Evolutionary conservation across 1,140 invertebrate genomes (phyloP), one percentile per base, ranked within the genome.

Genomic region (Aphelenchoides besseyi): DNA sequence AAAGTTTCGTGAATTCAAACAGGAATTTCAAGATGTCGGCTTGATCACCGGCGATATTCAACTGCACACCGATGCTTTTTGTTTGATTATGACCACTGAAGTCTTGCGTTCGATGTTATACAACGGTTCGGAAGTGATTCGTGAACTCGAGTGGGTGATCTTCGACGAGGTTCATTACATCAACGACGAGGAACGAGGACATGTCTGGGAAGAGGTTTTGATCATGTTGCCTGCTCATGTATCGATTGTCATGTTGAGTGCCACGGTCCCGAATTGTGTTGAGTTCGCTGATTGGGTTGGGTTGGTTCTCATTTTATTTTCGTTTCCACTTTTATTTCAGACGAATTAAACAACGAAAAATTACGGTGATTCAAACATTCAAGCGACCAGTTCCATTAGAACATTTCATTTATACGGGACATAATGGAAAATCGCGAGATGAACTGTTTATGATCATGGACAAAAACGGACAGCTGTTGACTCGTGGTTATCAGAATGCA

Each of bases 151-250:
- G 85, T 98, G 94, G 89, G 96, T 98, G 1, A 95, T 99, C 79
- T 98, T 99, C 85, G 97, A 99, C 86, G 97, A 99, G 88, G 95
- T 98, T 29, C 96, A 99, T 86, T 99, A 98, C 82, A 94, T 99
- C 57, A 99, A 98, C 85, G 93, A 99, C 87, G 89, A 91, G 62
- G 94, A 98, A 89, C 88, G 97, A 77, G 97, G 97, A 18, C 94
- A 98, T 80, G 96, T 99, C 0, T 99, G 97, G 96, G 97, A 99
- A 87, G 95, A 98, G 87, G 94, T 95, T 0, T 87, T 99, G 0
- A 99, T 99, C 78, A 89, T 99, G 83, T 85, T 99, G 41, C 95
- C 95, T 0, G 88, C 90, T 16, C 92, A 95, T 84, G 93, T 98
- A 1, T 93, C 90, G 75, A 94, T 99, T 69, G 94, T 99, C 1